Percentiles rank a stretch among this genome's conserved stretches.
These are phyloP conservation scores for Alloplasta piceator DNA, from an alignment of 2,888 invertebrate species.

Conservation along the genomic window DNA sequence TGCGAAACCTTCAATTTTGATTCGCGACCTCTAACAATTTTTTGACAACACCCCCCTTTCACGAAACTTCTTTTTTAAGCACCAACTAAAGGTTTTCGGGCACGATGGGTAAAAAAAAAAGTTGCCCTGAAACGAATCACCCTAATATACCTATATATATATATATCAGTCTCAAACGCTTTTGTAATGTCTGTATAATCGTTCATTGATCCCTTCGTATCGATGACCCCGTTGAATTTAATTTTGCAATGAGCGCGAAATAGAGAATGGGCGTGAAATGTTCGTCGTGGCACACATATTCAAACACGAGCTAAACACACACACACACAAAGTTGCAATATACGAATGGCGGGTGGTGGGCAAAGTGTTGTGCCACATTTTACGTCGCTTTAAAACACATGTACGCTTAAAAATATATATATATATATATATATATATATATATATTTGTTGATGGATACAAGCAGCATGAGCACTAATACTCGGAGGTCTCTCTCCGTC, in stretches of 20 bases:
- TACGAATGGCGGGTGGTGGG: slow-evolving; percentile 45
- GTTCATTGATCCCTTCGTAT: slow-evolving; percentile 63
- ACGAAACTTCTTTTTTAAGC: no score
- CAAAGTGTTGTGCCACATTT: slow-evolving; percentile 63
- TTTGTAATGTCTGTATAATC: slow-evolving; percentile 64
- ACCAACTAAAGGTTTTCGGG: no score
- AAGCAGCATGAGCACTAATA: slow-evolving; percentile 47
- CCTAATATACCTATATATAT: no score
- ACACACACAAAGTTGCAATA: slow-evolving; percentile 1
- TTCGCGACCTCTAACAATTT: no score
- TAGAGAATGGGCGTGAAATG: slow-evolving; percentile 64
- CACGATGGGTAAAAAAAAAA: no score
- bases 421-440: no score
- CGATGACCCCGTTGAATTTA: slow-evolving; percentile 67
- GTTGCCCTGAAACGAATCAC: no score
- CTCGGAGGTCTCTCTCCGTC: slow-evolving; percentile 62
- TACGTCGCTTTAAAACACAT: slow-evolving; percentile 35
- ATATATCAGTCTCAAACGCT: slow-evolving; percentile 28
- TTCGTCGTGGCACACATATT: slow-evolving; percentile 12
- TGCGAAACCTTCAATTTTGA: no score
- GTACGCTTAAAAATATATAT: neutral
- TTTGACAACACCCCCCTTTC: no score
- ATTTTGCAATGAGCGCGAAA: slow-evolving; percentile 64
- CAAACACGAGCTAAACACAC: slow-evolving; percentile 1
- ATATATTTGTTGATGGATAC: neutral